Evolutionary conservation across 2,888 invertebrate species (phyloP).

Genomic region (Tinea pellionella): DNA sequence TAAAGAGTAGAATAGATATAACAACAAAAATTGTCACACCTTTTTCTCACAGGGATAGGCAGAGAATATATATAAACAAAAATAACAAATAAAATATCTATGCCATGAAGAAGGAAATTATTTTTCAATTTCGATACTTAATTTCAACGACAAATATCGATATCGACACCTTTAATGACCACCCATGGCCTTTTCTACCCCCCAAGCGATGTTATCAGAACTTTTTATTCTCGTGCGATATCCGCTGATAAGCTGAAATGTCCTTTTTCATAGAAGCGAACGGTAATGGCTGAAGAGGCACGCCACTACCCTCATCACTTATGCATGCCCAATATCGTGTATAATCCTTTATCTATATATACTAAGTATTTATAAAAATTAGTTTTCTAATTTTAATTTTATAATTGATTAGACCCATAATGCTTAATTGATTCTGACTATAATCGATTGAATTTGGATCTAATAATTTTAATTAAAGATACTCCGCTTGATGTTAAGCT

Average conservation of each 20-base stretch:
- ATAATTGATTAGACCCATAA: neutral
- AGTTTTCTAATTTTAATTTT: neutral
- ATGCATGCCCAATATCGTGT: conserved; percentile 41
- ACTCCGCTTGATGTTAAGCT: no score
- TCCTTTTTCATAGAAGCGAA: conserved; percentile 65
- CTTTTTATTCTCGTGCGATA: conserved; percentile 66
- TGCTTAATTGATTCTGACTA: neutral
- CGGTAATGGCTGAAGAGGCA: conserved; percentile 60
- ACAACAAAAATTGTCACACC: conserved; percentile 31
- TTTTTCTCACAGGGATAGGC: no score
- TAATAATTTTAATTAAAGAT: no score
- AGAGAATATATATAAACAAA: no score
- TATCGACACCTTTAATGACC: conserved; percentile 19
- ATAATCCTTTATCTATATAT: conserved; percentile 35
- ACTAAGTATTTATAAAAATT: conserved; percentile 13
- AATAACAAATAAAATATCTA: neutral
- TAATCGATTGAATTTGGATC: no score
- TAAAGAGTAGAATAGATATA: no score
- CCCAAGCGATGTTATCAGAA: conserved; percentile 50
- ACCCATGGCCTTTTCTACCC: neutral
- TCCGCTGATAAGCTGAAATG: conserved; percentile 63
- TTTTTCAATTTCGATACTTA: neutral
- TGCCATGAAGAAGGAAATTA: neutral
- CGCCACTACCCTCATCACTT: conserved; percentile 58
- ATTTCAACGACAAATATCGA: conserved; percentile 19